Percentiles rank a stretch among this genome's conserved stretches.
These are phyloP conservation scores for Agrochola macilenta DNA, from an alignment of 2,888 invertebrate genomes.

Conservation along the genomic window DNA sequence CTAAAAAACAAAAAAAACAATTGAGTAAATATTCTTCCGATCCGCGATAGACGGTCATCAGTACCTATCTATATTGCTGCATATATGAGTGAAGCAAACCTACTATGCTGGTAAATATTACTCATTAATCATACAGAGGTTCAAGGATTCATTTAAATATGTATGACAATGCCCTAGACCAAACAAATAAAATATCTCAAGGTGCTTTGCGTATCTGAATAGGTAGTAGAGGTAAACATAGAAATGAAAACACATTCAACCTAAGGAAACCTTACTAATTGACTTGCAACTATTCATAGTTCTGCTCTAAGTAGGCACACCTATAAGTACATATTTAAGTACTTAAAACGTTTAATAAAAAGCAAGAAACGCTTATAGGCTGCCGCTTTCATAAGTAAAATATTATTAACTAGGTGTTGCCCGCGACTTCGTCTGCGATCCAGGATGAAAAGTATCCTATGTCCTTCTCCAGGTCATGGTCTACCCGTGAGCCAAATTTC, in stretches of 20 bases:
- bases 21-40: background rate
- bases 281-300: too few relatives aligned
- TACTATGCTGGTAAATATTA: background rate
- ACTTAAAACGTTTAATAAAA: background rate
- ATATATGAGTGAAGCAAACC: too few relatives aligned
- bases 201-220: background rate
- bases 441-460: too few relatives aligned
- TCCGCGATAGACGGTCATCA: background rate
- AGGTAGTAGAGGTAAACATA: background rate
- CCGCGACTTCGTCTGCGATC: too few relatives aligned
- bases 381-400: too few relatives aligned
- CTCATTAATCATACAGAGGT: too few relatives aligned
- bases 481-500: too few relatives aligned
- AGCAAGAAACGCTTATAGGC: background rate
- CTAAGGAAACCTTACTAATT: background rate
- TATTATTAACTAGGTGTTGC: too few relatives aligned
- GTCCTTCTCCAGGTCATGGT: too few relatives aligned
- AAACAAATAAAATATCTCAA: too few relatives aligned
- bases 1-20: background rate
- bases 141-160: background rate
- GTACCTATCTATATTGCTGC: too few relatives aligned
- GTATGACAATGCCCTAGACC: background rate
- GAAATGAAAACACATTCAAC: background rate
- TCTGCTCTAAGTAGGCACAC: background rate
- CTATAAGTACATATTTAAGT: background rate